Evolutionary conservation across 2,113 vertebrate genomes (phyloP).

Genomic region (Emydocephalus ijimae): DNA sequence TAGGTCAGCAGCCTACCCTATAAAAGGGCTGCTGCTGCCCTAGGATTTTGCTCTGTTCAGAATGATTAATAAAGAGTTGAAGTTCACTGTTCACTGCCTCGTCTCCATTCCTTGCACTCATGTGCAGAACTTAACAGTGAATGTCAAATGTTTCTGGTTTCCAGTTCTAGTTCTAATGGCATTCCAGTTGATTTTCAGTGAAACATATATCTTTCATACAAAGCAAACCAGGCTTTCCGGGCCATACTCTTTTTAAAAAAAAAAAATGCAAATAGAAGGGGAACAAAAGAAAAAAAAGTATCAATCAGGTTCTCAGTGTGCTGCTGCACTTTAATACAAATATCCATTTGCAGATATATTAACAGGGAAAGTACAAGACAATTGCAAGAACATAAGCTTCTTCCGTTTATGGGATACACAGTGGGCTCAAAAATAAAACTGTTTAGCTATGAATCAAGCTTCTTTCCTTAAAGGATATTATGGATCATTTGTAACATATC

Average conservation of each 20-base stretch:
- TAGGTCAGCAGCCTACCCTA: too few relatives aligned
- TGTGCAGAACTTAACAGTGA: too few relatives aligned
- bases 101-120: too few relatives aligned
- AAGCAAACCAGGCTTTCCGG: background rate
- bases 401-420: background rate
- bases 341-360: constrained; percentile 10
- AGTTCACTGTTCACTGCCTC: too few relatives aligned
- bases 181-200: background rate
- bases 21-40: too few relatives aligned
- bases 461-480: constrained; percentile 19
- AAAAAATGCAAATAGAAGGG: background rate
- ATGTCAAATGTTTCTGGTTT: background rate
- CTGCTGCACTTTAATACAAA: constrained; percentile 8
- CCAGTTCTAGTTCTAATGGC: background rate
- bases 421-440: constrained; percentile 22
- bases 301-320: background rate
- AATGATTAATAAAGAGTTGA: too few relatives aligned
- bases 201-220: background rate
- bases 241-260: background rate
- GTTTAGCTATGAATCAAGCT: constrained; percentile 18
- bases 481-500: constrained; percentile 4
- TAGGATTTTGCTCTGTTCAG: too few relatives aligned
- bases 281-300: background rate
- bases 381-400: constrained; percentile 14
- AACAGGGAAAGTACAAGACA: background rate